Evolutionary conservation across 2,113 vertebrate genomes (phyloP).

Genomic region (Merops nubicus): DNA sequence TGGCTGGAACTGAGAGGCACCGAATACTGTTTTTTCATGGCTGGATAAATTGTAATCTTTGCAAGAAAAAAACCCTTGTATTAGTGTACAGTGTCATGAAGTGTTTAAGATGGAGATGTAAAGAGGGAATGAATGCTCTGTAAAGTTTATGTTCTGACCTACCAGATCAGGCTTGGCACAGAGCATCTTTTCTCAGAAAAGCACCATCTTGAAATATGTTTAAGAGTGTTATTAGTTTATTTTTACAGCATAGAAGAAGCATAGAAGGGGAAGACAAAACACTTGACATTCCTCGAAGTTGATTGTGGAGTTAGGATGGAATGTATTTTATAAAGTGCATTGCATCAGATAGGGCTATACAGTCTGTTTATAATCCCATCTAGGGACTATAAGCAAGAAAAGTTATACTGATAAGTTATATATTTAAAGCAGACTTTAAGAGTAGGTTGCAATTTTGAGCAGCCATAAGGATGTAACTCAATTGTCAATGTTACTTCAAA

Average conservation of each 20-base stretch:
- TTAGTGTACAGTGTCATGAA: neutral
- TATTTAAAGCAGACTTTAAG: neutral
- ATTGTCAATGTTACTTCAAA: neutral
- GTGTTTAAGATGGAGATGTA: neutral
- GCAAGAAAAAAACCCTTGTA: neutral
- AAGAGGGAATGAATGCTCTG: neutral
- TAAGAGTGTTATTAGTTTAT: neutral
- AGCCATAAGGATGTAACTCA: neutral
- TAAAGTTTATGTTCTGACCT: accelerated
- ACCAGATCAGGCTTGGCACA: neutral
- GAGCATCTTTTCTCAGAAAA: neutral
- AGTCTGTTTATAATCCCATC: neutral
- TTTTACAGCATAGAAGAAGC: neutral
- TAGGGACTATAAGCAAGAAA: neutral
- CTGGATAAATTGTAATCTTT: neutral
- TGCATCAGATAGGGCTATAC: neutral
- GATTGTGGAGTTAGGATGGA: neutral
- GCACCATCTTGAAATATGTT: neutral
- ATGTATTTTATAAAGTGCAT: neutral
- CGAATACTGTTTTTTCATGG: neutral
- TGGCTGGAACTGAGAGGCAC: neutral
- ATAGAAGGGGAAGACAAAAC: neutral
- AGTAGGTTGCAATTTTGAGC: neutral
- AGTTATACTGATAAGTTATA: neutral
- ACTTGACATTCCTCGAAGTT: neutral